Evolutionary conservation across 2,888 invertebrate species (phyloP).

Genomic region (Drosophila lutescens): DNA sequence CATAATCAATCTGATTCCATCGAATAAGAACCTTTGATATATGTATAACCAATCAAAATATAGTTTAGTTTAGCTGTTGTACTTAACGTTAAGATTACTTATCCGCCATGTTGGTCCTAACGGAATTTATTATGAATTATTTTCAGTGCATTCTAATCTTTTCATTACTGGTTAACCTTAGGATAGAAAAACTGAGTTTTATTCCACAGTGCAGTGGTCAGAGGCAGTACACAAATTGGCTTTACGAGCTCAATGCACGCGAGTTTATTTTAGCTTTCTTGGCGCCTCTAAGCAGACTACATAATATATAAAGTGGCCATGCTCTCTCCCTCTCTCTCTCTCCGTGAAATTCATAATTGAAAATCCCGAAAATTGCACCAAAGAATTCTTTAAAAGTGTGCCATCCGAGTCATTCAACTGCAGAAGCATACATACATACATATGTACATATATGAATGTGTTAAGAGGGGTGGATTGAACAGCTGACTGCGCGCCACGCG

Average conservation of each 20-base stretch:
- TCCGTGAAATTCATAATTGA: conserved; percentile 1
- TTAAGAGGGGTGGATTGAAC: conserved; percentile 13
- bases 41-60: too few relatives aligned
- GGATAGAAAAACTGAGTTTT: too few relatives aligned
- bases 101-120: too few relatives aligned
- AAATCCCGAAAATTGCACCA: conserved; percentile 7
- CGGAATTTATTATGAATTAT: too few relatives aligned
- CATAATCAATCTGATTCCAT: too few relatives aligned
- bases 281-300: conserved; percentile 7
- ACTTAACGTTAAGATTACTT: too few relatives aligned
- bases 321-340: not conserved
- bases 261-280: not conserved
- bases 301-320: not conserved
- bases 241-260: conserved; percentile 15
- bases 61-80: too few relatives aligned
- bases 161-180: too few relatives aligned
- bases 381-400: conserved; percentile 16
- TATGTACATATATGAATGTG: not conserved
- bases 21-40: too few relatives aligned
- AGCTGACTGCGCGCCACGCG: conserved; percentile 46
- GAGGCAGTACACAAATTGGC: not conserved
- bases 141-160: too few relatives aligned
- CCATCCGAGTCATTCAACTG: conserved; percentile 21
- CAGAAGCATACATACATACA: not conserved
- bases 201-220: conserved; percentile 14